These are phyloP conservation scores for Andrena dorsata DNA, from an alignment of 2,888 invertebrate species.

Conservation along the genomic window DNA sequence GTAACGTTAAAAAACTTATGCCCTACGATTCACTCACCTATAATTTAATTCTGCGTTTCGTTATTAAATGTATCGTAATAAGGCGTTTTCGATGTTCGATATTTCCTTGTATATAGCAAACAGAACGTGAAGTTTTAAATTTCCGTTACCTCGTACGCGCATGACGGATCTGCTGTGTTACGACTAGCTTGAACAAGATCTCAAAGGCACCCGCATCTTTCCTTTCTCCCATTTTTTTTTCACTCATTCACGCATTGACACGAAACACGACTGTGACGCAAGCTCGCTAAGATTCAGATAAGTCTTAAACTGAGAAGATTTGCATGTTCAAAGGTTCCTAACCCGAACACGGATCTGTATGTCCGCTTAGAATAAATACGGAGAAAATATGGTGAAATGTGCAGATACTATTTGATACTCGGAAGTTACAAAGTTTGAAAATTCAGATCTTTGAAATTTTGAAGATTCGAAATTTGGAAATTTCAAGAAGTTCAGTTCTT, in stretches of 20 bases:
- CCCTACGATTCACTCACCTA: constrained; percentile 63
- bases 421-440: too few species aligned
- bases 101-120: constrained; percentile 67
- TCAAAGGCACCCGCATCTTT: constrained; percentile 66
- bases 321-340: constrained; percentile 29
- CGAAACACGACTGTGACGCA: constrained; percentile 33
- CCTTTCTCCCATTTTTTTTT: constrained; percentile 1
- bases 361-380: constrained; percentile 20
- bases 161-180: constrained; percentile 68
- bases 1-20: constrained; percentile 65
- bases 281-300: constrained; percentile 29
- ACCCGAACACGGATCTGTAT: constrained; percentile 30
- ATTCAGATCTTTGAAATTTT: too few species aligned
- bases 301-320: constrained; percentile 39
- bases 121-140: constrained; percentile 44
- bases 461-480: too few species aligned
- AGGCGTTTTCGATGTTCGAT: constrained; percentile 82
- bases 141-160: constrained; percentile 35
- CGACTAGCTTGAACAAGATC: constrained; percentile 73
- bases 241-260: constrained; percentile 9
- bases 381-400: constrained; percentile 14
- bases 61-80: constrained; percentile 73
- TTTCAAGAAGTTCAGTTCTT: too few species aligned
- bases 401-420: neutral
- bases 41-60: constrained; percentile 58